Percentiles rank a stretch among this genome's conserved stretches.
Conservation (phyloP, 2,797 vertebrate species). For the Mormyrus proboscirostris region DNA sequence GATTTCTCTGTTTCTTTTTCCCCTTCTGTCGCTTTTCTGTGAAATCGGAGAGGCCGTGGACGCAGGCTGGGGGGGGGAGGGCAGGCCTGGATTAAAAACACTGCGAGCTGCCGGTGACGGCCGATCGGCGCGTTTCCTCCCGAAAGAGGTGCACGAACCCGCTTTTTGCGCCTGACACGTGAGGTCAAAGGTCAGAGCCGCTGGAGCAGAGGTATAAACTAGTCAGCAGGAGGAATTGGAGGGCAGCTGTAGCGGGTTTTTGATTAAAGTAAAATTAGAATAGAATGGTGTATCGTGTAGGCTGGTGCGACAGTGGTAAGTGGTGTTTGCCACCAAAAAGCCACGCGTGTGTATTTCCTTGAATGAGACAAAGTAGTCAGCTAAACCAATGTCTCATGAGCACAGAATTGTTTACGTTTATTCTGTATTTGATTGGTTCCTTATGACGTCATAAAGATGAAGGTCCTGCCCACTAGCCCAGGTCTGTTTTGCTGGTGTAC, state of each 20-base stretch:
- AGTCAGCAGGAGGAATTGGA: neutral
- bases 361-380: neutral
- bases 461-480: neutral
- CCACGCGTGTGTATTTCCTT: neutral
- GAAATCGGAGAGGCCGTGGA: slow-evolving; percentile 69
- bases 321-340: neutral
- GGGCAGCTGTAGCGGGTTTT: neutral
- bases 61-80: slow-evolving; percentile 49
- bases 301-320: neutral
- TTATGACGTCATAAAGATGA: slow-evolving; percentile 9
- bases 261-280: neutral
- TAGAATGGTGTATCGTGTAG: neutral
- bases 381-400: neutral
- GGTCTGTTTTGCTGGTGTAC: neutral
- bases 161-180: neutral
- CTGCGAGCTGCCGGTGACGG: slow-evolving; percentile 43
- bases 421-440: neutral
- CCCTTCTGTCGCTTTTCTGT: slow-evolving; percentile 60
- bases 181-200: neutral
- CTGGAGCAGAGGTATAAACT: neutral
- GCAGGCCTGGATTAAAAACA: slow-evolving; percentile 51
- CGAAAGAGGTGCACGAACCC: slow-evolving; percentile 40
- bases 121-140: slow-evolving; percentile 41
- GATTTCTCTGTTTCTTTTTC: slow-evolving; percentile 57
- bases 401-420: neutral